These are phyloP conservation scores for Melolontha melolontha DNA, from an alignment of 2,888 invertebrate species.

Conservation along the genomic window DNA sequence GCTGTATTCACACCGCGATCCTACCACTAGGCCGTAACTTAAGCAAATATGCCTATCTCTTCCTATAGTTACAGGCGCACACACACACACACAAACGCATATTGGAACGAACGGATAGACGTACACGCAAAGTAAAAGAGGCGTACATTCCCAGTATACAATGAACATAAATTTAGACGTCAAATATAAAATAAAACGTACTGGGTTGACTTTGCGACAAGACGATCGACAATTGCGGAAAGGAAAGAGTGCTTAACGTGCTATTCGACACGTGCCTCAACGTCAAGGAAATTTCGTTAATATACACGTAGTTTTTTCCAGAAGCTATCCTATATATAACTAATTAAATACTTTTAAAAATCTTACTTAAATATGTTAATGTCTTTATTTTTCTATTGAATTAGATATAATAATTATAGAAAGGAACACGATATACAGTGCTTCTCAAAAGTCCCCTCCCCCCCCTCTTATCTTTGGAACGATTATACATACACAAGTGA, in stretches of 20 bases:
- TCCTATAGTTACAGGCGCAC: constrained; percentile 14
- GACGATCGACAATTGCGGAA: constrained; percentile 30
- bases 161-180: constrained; percentile 30
- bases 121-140: not conserved
- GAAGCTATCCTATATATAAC: too few relatives aligned
- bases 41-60: constrained; percentile 40
- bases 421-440: too few relatives aligned
- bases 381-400: too few relatives aligned
- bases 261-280: constrained; percentile 9
- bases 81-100: constrained; percentile 12
- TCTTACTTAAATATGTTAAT: too few relatives aligned
- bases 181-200: constrained; percentile 31
- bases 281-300: too few relatives aligned
- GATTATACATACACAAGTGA: too few relatives aligned
- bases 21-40: constrained; percentile 40
- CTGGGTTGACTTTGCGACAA: constrained; percentile 6
- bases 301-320: too few relatives aligned
- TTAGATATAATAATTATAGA: too few relatives aligned
- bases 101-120: constrained; percentile 1
- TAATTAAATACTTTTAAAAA: too few relatives aligned
- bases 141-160: constrained; percentile 11
- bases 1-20: constrained; percentile 45
- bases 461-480: too few relatives aligned
- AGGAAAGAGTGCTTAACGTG: not conserved
- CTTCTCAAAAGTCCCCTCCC: too few relatives aligned